Evolutionary conservation across 2,888 invertebrate genomes (phyloP).

Genomic region (Lydus trimaculatus): DNA sequence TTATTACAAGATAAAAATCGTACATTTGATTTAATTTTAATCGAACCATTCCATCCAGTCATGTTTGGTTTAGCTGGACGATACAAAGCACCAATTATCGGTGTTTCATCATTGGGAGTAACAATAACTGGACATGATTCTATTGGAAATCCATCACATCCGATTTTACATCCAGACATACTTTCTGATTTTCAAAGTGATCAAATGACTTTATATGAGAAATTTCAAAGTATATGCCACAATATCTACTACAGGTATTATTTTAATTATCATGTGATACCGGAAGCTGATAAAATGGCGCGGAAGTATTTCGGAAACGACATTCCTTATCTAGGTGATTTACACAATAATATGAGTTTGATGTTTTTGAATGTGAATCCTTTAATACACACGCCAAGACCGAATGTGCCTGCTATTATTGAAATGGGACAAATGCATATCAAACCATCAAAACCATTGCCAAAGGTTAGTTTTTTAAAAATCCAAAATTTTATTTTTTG

Average conservation of each 20-base stretch:
- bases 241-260: conserved; percentile 30
- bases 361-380: conserved; percentile 52
- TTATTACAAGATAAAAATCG: conserved; percentile 1
- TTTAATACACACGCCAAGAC: conserved; percentile 48
- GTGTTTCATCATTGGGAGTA: conserved; percentile 22
- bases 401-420: conserved; percentile 51
- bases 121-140: conserved; percentile 14
- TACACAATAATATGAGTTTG: conserved; percentile 51
- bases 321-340: conserved; percentile 50
- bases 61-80: conserved; percentile 25
- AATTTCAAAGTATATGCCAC: conserved; percentile 28
- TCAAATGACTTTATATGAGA: conserved; percentile 18
- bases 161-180: conserved; percentile 23
- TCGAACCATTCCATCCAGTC: conserved; percentile 27
- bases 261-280: conserved; percentile 34
- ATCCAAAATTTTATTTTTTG: too few relatives aligned
- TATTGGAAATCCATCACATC: conserved; percentile 27
- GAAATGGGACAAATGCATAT: conserved; percentile 50
- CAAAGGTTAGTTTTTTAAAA: conserved; percentile 16
- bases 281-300: conserved; percentile 45
- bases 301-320: conserved; percentile 52
- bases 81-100: conserved; percentile 29
- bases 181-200: conserved; percentile 12
- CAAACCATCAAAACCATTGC: conserved; percentile 44
- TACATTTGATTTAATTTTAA: conserved; percentile 30